These are phyloP conservation scores for Rhaphigaster nebulosa DNA, from an alignment of 2,888 invertebrate species.

Conservation along the genomic window DNA sequence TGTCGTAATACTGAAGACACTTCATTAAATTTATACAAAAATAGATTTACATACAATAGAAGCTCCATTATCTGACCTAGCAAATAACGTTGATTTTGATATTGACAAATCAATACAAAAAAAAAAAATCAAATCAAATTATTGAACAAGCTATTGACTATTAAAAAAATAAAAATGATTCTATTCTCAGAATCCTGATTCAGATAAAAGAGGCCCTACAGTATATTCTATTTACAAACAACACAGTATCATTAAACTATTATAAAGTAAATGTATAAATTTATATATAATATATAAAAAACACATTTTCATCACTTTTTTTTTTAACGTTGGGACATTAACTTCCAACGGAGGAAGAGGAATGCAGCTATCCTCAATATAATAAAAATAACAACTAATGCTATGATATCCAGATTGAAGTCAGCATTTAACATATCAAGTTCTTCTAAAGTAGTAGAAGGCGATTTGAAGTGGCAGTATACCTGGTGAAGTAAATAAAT, in stretches of 20 bases:
- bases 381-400: conserved; percentile 83
- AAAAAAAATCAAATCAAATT: not conserved
- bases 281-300: conserved; percentile 26
- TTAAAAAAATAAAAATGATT: not conserved
- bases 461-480: conserved; percentile 90
- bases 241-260: conserved; percentile 17
- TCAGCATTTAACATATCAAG: conserved; percentile 87
- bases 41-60: conserved; percentile 24
- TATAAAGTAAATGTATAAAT: conserved; percentile 43
- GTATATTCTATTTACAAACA: conserved; percentile 30
- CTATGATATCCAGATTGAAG: conserved; percentile 84
- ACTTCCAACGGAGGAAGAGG: conserved; percentile 89
- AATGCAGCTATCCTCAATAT: conserved; percentile 85
- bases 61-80: not conserved
- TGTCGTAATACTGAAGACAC: conserved; percentile 33
- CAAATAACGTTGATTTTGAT: not conserved
- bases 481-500: conserved; percentile 69
- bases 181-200: not conserved
- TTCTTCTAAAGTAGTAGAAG: conserved; percentile 85
- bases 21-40: conserved; percentile 10
- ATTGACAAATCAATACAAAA: not conserved
- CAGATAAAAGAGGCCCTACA: conserved; percentile 9
- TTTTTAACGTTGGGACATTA: conserved; percentile 73
- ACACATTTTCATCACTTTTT: not conserved
- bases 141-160: not conserved